Conservation (phyloP, 2,888 invertebrate genomes). For the Tenthredo notha region DNA sequence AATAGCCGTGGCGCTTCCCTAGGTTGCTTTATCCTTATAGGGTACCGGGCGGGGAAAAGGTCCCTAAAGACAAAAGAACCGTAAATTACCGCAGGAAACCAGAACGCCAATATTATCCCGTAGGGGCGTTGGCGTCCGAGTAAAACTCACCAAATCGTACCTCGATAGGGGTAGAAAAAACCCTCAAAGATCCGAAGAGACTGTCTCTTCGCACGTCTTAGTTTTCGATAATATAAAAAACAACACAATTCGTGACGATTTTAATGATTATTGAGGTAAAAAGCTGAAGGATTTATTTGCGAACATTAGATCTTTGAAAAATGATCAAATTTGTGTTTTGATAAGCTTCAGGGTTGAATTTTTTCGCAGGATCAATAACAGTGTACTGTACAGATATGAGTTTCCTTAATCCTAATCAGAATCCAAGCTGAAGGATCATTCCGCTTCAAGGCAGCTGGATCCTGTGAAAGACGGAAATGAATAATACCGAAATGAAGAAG, state of each 20-base stretch:
- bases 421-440: background rate
- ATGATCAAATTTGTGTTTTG: background rate
- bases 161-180: background rate
- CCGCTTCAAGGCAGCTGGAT: background rate
- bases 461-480: background rate
- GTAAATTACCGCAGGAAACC: conserved; percentile 64
- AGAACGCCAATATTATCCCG: conserved; percentile 47
- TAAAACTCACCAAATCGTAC: background rate
- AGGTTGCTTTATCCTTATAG: conserved; percentile 10
- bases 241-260: background rate
- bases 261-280: background rate
- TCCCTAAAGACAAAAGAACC: conserved; percentile 65
- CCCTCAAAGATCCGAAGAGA: background rate
- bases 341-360: background rate
- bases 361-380: background rate
- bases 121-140: background rate
- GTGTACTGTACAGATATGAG: background rate
- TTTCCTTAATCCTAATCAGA: background rate
- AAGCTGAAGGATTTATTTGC: background rate
- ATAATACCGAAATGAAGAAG: background rate
- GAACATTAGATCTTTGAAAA: background rate
- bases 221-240: background rate
- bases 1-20: conserved; percentile 4
- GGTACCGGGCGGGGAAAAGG: conserved; percentile 54
- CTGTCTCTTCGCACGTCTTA: background rate